Evolutionary conservation across 2,797 vertebrate genomes (phyloP).

Genomic region (Okamejei kenojei): DNA sequence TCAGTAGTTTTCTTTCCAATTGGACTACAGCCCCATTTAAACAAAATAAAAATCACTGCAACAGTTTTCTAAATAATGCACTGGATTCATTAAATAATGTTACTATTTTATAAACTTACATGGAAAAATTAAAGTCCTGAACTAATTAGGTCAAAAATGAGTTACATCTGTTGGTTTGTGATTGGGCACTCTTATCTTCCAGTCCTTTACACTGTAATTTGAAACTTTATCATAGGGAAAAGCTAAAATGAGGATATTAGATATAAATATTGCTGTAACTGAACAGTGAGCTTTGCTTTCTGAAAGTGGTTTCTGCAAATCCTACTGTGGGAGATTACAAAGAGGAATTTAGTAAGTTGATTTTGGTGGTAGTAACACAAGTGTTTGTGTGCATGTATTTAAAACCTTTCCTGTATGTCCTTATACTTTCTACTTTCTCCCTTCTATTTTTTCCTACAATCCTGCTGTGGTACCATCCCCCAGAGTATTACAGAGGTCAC

Average conservation of each 20-base stretch:
- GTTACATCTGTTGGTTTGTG: neutral
- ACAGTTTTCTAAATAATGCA: neutral
- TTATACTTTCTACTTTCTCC: neutral
- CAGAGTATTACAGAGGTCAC: neutral
- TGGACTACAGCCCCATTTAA: neutral
- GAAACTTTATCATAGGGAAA: neutral
- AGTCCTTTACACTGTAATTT: neutral
- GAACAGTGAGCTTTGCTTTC: conserved; percentile 22
- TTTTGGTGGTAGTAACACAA: conserved; percentile 2
- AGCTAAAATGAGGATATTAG: neutral
- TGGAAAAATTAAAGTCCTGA: neutral
- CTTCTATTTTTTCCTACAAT: conserved; percentile 14
- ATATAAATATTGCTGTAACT: neutral
- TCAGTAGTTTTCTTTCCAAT: too few relatives aligned
- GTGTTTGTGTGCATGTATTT: conserved; percentile 17
- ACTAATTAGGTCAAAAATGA: neutral
- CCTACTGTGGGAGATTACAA: neutral
- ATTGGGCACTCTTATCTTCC: neutral
- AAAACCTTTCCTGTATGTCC: neutral
- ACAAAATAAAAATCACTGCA: neutral
- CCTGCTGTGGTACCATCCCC: neutral
- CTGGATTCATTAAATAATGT: conserved; percentile 1
- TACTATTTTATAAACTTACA: neutral
- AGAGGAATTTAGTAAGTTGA: neutral
- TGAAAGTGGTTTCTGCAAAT: neutral